Evolutionary conservation across 2,888 invertebrate genomes (phyloP), one percentile per base, ranked within the genome.

Genomic region (Mesoligia furuncula): DNA sequence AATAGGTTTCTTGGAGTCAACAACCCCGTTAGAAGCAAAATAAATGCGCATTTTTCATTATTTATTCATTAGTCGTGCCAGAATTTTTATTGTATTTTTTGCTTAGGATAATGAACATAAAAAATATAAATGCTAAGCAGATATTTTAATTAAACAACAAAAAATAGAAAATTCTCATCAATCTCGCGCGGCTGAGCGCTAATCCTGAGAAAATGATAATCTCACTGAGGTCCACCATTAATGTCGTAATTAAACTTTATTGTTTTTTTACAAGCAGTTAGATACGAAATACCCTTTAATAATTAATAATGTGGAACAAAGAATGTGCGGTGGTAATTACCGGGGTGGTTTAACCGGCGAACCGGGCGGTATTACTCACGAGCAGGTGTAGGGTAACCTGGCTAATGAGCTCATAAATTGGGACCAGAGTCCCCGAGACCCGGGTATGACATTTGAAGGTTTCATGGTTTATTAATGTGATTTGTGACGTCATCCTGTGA

Each of bases 221-320:
- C 86, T 80, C 83, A 80, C 83, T 71, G 76, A 79, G 86, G 75
- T 80, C 78, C 80, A 74, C 83, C 85, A 80, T 87, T 85, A 89
- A 87, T 84, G 82, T 85, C 78, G 87, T 90, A 89, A 92, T 92
- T 90, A 90, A 88, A 90, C 87, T 87, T 91, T 89, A 89, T 90
- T 90, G 90, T 91, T 87, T 90, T 90, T 90, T 86, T 86, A 85
- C 85, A 84, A 85, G 45, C 86, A 86, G 76, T 87, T 83, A 80
- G 76, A 85, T 86, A 88, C 84, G 84, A 81, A 86, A 89, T 85
- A 87, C 84, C 89, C 89, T 89, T 90, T 90, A 89, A 90, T 92
- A 89, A 93, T 93, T 91, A 93, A 93, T 92, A 92, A 90, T 90
- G 87, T 90, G 86, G 87, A 90, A 91, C 91, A 93, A 93, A 93